These are phyloP conservation scores for Pseudomyrmex sp. DNA, from an alignment of 1,140 invertebrate genomes.

Conservation along the genomic window DNA sequence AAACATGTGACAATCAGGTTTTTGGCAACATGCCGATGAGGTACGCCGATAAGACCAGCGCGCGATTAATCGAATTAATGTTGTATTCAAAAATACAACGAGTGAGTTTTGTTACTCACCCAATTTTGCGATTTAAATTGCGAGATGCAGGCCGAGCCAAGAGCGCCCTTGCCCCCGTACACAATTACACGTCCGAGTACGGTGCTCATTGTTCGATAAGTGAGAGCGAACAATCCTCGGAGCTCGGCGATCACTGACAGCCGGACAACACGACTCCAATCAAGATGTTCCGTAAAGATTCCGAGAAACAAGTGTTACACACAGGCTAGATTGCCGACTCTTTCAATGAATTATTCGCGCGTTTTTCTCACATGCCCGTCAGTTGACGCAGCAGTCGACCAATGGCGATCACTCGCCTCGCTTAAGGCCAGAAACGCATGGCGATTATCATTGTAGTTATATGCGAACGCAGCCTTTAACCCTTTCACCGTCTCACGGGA, in stretches of 20 bases:
- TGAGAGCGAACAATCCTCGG: conserved; percentile 60
- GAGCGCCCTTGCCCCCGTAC: conserved; percentile 97
- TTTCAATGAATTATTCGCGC: conserved; percentile 44
- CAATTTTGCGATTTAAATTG: conserved; percentile 96
- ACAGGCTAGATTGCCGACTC: conserved; percentile 49
- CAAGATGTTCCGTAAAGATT: conserved; percentile 56
- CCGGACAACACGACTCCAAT: conserved; percentile 60
- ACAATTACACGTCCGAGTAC: conserved; percentile 91
- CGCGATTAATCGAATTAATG: not conserved
- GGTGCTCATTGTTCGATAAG: conserved; percentile 77
- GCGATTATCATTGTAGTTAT: too few relatives aligned
- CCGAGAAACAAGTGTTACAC: conserved; percentile 47
- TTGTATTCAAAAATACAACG: not conserved
- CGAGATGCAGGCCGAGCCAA: conserved; percentile 94
- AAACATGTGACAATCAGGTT: too few relatives aligned
- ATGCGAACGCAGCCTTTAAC: too few relatives aligned
- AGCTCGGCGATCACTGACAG: conserved; percentile 37
- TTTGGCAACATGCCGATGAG: not conserved
- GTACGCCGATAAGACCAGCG: conserved; percentile 3
- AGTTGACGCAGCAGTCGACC: too few relatives aligned
- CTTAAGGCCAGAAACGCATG: too few relatives aligned
- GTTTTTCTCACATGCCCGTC: too few relatives aligned
- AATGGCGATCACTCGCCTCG: too few relatives aligned
- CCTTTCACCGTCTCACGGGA: too few relatives aligned
- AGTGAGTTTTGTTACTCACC: conserved; percentile 86